These are phyloP conservation scores for Romanogobio albipinnatus DNA, from an alignment of 2,113 vertebrate species.

Conservation along the genomic window DNA sequence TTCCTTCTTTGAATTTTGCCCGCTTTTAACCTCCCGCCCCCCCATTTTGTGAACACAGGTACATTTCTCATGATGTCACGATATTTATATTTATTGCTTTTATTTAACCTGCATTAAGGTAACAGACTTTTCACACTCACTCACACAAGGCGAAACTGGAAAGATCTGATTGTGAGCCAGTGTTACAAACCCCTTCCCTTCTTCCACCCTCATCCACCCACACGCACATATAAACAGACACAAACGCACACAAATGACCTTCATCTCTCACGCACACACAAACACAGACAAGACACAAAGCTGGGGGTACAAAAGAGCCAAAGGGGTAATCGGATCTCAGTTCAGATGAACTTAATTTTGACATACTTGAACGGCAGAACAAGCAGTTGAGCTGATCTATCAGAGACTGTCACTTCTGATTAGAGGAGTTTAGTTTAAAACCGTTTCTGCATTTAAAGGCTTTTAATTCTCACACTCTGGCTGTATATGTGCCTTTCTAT, in stretches of 20 bases:
- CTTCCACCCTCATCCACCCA: neutral
- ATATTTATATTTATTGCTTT: conserved; percentile 46
- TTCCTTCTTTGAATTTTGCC: conserved; percentile 71
- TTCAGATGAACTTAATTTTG: conserved; percentile 35
- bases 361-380: conserved; percentile 49
- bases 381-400: conserved; percentile 23
- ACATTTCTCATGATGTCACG: neutral
- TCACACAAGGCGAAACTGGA: conserved; percentile 42
- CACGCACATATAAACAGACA: neutral
- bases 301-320: conserved; percentile 39
- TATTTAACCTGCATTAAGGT: conserved; percentile 36
- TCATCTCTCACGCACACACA: neutral
- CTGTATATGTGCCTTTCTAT: conserved; percentile 67
- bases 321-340: conserved; percentile 45
- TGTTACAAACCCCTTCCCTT: conserved; percentile 20
- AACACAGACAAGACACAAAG: neutral
- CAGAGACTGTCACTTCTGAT: conserved; percentile 34
- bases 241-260: neutral
- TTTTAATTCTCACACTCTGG: conserved; percentile 58
- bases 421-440: conserved; percentile 51
- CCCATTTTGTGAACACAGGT: neutral
- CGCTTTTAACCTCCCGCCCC: conserved; percentile 19
- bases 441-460: conserved; percentile 58
- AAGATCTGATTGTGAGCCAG: conserved; percentile 28
- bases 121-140: conserved; percentile 17